These are phyloP conservation scores for Amorpha juglandis DNA, from an alignment of 2,888 invertebrate species.

Conservation along the genomic window DNA sequence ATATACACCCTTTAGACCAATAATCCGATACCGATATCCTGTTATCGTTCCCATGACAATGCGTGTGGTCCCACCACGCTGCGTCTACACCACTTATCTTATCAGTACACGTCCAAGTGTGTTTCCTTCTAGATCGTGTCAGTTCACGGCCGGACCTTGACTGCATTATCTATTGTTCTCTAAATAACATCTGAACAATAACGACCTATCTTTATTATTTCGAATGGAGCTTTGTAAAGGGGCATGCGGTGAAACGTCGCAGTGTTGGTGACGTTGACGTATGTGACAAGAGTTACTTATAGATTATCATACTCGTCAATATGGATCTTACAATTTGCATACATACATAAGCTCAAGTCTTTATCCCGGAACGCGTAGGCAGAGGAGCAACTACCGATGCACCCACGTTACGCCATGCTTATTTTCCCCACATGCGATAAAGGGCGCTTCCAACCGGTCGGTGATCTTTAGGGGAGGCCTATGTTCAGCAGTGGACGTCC, in stretches of 20 bases:
- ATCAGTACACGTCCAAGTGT: conserved; percentile 20
- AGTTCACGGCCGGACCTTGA: conserved; percentile 9
- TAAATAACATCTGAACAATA: conserved; percentile 21
- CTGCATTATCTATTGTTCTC: conserved; percentile 17
- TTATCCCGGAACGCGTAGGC: too few relatives aligned
- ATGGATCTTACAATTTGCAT: too few relatives aligned
- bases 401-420: too few relatives aligned
- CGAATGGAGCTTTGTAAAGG: not conserved
- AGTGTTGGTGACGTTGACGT: not conserved
- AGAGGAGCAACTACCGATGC: too few relatives aligned
- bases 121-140: conserved; percentile 30
- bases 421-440: too few relatives aligned
- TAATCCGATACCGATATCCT: not conserved
- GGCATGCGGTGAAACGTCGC: not conserved
- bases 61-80: conserved; percentile 25
- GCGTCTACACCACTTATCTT: conserved; percentile 22
- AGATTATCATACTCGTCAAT: too few relatives aligned
- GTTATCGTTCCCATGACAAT: not conserved
- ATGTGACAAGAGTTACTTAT: not conserved
- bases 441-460: too few relatives aligned
- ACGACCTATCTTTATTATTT: conserved; percentile 16
- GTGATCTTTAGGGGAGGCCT: too few relatives aligned
- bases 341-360: too few relatives aligned
- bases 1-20: not conserved
- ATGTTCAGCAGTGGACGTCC: too few relatives aligned